Evolutionary conservation across 2,888 invertebrate species (phyloP), one percentile per base, ranked within the genome.

Genomic region (Arrhopalites spinosus): DNA sequence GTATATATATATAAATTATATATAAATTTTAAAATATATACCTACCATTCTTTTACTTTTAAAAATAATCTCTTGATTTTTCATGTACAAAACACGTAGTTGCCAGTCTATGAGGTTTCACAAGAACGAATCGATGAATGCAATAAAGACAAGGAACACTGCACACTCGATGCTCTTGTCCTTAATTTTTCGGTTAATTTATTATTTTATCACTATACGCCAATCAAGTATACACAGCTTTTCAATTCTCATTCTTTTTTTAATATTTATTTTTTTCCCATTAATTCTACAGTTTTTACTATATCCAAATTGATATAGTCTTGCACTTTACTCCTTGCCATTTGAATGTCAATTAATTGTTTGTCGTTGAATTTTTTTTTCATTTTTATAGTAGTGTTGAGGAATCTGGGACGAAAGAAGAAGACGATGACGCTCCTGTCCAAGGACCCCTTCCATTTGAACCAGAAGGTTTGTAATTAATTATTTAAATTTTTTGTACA

Each of bases 361-460:
- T 59, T 59, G 13, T 15, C 11, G 23, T 25, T 25, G n/a, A n/a
- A n/a, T 59, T 59, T 27, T 2, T 36, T 36, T 15, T 25, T 17
- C 27, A 43, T 17, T 0, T 20, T 8, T 20, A 25, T 47, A 20
- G 23, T 47, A 68, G 68, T 27, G 68, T 17, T 25, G 36, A 30
- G 15, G 2, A 47, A 23, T 43, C 47, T n/a, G 15, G 47, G 25
- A 20, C 43, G 43, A 68, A 45, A 27, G 47, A 68, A 47, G 45
- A 45, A 25, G 76, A 92, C 61, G 92, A 93, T 80, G 96, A 96
- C 84, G 91, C 93, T 17, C 94, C 96, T 0, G 98, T 98, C 0
- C 96, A 98, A 86, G 98, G 98, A 2, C 98, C 98, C 0, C 88
- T 98, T 83, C 98, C 98, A 30, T 92, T 92, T 73, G 98, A 98